Base-by-base conservation (phyloP, 2,797 vertebrate genomes). In the Cryptoprocta ferox region DNA sequence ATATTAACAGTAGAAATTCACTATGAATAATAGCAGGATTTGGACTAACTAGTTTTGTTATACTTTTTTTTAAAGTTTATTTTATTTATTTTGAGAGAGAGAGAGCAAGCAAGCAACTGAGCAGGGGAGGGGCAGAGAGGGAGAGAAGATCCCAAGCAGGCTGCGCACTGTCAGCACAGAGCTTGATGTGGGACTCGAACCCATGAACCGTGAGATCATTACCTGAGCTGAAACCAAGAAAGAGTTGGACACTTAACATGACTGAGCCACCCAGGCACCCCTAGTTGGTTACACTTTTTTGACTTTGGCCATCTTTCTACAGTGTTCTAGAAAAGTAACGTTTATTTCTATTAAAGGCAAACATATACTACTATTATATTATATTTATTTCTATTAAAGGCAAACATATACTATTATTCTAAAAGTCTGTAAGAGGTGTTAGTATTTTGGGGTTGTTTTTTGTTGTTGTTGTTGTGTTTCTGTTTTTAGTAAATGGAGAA, bases 1-100 rank as follows among this genome's bases (percentile, higher is more conserved):
- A 65, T 79, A 88, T n/a, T 92, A 93, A 26, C 15, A 76, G 18
- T 88, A 19, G 32, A 91, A 92, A 68, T 92, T 79, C 76, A 81
- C 50, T 50, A n/a, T 84, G 19, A 28, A 39, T 82, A 28, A 39
- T 82, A 21, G 8, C 63, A 5, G 11, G 5, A 92, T 92, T 84
- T 81, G 79, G 42, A 84, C 89, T 85, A 53, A 35, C 66, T 50
- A 24, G 12, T 86, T 70, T 70, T 61, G 5, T 89, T 82, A 75
- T 6, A 32, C 19, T 86, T 83, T 86, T 82, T 26, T 86, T 89
- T 78, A 59, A 24, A 59, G 21, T 59, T 59, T 59, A 59, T 59
- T 59, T 59, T 56, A 56, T 21, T 56, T 21, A 9, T 59, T 59
- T 59, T 59, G 56, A 59, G 21, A 59, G 56, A 59, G 8, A 59